Base-by-base conservation (phyloP, 2,113 vertebrate species). In the Trochalopteron elliotii region DNA sequence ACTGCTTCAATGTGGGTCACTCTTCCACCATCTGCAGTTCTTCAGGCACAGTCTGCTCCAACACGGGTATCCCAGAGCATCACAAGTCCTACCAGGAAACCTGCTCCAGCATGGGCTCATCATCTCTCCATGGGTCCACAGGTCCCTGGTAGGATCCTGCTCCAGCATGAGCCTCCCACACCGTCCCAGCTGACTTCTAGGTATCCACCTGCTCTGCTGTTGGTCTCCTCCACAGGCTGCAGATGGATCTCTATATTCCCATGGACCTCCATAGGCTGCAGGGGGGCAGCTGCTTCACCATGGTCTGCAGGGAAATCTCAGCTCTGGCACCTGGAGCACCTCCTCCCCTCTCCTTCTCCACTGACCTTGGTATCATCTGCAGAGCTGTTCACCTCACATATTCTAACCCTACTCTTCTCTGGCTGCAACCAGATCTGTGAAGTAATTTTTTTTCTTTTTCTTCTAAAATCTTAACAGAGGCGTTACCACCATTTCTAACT, bases 401-500 rank as follows among this genome's bases (percentile, higher is more conserved):
- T 27, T 49, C 33, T 19, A 22, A 68, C 9, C 6, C 37, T 37
- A 49, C 15, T 52, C 17, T 50, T 59, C 31, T 52, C 53, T 37
- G 10, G 17, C 53, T 35, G 8, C 37, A 68, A 59, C 52, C 27
- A 3, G 5, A 22, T 37, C 33, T 19, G 14, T 44, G 27, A 11
- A 37, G 17, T 25, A 4, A 0, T 55, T 59, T 11, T 28, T 31
- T 47, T 74, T 74, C 57, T n/a, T 7, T 2, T 5, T 13, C 10
- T 50, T 44, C 72, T 44, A 68, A 52, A 52, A 60, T 52, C 33
- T 53, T 53, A 67, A 60, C 12, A 60, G 63, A 45, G 10, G 28
- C 1, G 0, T 45, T 53, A 23, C 7, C 39, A 78, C 23, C 15
- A 45, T 53, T 69, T 60, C 39, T 45, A 44, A 37, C 0, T n/a